Percentiles rank a stretch among this genome's conserved stretches.
phyloP scores from a whole-genome alignment of 2,113 vertebrate species.

The Forbesichthys agassizii region DNA sequence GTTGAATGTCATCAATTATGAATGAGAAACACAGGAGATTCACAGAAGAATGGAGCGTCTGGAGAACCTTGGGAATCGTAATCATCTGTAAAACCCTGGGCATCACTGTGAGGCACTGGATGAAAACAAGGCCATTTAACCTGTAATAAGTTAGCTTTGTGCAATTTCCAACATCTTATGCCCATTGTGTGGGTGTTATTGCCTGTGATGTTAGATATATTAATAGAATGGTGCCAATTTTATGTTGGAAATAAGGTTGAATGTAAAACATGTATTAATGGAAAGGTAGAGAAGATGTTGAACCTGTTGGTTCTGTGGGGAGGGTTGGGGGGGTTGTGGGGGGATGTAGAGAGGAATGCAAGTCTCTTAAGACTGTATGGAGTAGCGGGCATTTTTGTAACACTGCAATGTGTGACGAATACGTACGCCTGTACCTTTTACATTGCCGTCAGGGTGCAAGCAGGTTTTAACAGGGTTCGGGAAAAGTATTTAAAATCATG shows the following conservation, averaged over 20 bases:
- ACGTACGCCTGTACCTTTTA: too few relatives aligned
- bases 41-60: constrained; percentile 23
- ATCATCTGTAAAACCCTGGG: constrained; percentile 1
- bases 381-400: too few relatives aligned
- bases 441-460: too few relatives aligned
- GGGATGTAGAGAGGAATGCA: too few relatives aligned
- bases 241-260: too few relatives aligned
- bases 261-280: too few relatives aligned
- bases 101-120: constrained; percentile 2
- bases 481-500: neutral
- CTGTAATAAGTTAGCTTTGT: neutral
- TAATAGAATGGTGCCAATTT: neutral
- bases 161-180: neutral
- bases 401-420: too few relatives aligned
- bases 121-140: neutral
- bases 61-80: constrained; percentile 37
- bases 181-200: neutral
- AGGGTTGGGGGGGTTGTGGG: too few relatives aligned
- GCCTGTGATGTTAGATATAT: neutral
- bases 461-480: neutral
- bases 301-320: too few relatives aligned
- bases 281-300: too few relatives aligned
- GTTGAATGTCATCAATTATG: constrained; percentile 76
- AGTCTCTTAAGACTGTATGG: too few relatives aligned
- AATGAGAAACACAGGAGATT: constrained; percentile 64